A percentile compares a stretch with the other conserved stretches of the same genome.
Conservation (phyloP, 2,113 vertebrate genomes). For the Campylomormyrus tamandua region DNA sequence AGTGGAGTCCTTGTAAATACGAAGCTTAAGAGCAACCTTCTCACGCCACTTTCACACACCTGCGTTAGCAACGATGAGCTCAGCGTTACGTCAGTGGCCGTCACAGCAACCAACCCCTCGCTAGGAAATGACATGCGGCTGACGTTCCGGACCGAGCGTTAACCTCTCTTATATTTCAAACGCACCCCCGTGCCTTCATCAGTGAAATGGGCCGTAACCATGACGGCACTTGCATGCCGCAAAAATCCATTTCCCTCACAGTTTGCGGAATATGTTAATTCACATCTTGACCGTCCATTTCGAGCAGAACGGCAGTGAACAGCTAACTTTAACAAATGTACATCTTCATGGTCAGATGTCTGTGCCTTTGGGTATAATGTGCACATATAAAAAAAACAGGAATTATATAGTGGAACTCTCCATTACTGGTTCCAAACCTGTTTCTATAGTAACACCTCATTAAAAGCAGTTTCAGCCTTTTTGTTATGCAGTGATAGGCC, state of each 20-base stretch:
- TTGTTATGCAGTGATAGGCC: slow-evolving; percentile 32
- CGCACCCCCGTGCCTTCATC: not conserved
- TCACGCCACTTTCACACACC: not conserved
- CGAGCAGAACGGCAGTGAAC: not conserved
- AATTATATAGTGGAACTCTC: not conserved
- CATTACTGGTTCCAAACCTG: slow-evolving; percentile 11
- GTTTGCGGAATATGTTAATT: not conserved
- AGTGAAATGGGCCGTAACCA: not conserved
- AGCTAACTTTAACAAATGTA: not conserved
- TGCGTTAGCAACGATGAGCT: not conserved
- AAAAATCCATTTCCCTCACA: not conserved
- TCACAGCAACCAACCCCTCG: not conserved
- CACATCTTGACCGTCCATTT: not conserved
- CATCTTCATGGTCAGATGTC: not conserved
- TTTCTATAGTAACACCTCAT: slow-evolving; percentile 32
- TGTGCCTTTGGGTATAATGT: not conserved
- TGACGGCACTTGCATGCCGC: not conserved
- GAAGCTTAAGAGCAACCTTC: not conserved
- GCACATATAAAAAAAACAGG: not conserved
- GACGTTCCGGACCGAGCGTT: not conserved
- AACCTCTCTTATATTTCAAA: not conserved
- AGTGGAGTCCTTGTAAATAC: not conserved
- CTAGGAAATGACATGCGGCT: not conserved
- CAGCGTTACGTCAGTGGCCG: not conserved
- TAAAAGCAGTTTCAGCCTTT: slow-evolving; percentile 22